Percentiles rank a stretch among this genome's conserved stretches.
Conservation (phyloP, 2,113 vertebrate genomes). For the Diadophis punctatus region DNA sequence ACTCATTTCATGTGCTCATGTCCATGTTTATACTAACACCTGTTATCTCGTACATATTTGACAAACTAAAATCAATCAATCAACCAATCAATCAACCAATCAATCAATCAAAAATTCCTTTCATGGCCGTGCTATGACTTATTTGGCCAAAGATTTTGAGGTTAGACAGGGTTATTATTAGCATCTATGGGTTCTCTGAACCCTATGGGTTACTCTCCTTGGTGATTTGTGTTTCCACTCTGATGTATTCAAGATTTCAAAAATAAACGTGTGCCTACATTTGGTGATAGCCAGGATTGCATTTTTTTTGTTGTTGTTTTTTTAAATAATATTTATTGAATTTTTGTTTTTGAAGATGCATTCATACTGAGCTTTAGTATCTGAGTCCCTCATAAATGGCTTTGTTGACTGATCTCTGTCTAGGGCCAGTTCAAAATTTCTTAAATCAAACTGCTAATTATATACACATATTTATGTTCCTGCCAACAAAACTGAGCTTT, state of each 20-base stretch:
- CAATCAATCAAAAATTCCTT: background rate
- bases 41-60: too few species aligned
- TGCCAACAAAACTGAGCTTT: background rate
- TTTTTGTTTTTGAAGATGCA: background rate
- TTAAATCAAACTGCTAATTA: background rate
- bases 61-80: too few species aligned
- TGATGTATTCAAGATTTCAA: background rate
- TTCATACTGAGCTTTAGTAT: background rate
- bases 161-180: background rate
- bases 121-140: background rate
- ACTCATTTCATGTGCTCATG: too few species aligned
- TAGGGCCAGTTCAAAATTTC: background rate
- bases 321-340: too few species aligned
- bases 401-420: background rate
- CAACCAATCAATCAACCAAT: too few species aligned
- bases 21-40: too few species aligned
- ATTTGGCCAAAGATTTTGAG: background rate
- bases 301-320: too few species aligned
- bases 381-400: background rate
- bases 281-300: background rate
- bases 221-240: background rate
- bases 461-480: background rate
- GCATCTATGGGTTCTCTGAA: background rate
- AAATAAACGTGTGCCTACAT: background rate
- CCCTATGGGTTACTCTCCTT: background rate